Conservation (phyloP, 2,888 invertebrate species). For the Coleophora deauratella region DNA sequence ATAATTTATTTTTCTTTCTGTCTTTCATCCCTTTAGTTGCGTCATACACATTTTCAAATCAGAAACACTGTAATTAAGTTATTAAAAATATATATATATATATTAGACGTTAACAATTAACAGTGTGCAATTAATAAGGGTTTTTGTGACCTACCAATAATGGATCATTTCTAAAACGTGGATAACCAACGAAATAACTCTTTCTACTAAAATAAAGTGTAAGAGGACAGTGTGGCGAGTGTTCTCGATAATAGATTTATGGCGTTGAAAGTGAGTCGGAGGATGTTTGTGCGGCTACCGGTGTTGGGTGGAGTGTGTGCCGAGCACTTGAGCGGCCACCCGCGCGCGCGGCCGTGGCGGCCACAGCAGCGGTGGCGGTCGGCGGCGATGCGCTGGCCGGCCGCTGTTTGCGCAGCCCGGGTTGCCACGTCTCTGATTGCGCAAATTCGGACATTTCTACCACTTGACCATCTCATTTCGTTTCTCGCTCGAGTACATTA, state of each 20-base stretch:
- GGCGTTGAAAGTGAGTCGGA: conserved; percentile 48
- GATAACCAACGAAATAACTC: too few relatives aligned
- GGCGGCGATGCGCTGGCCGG: neutral
- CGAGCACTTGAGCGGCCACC: conserved; percentile 60
- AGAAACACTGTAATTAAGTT: too few relatives aligned
- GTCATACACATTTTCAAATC: too few relatives aligned
- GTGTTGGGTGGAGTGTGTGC: conserved; percentile 62
- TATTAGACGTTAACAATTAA: too few relatives aligned
- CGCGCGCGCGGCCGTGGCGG: conserved; percentile 25
- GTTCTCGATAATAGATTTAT: conserved; percentile 40
- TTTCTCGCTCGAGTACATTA: conserved; percentile 1
- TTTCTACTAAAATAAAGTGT: conserved; percentile 1
- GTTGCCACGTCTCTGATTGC: conserved; percentile 11
- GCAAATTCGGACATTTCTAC: conserved; percentile 17
- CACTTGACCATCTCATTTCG: conserved; percentile 21
- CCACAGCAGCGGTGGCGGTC: too few relatives aligned
- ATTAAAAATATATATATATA: too few relatives aligned
- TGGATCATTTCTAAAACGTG: too few relatives aligned
- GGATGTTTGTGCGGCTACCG: conserved; percentile 64
- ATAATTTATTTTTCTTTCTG: too few relatives aligned
- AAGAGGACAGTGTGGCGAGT: conserved; percentile 22
- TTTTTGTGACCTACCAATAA: too few relatives aligned
- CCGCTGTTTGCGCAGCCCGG: conserved; percentile 11
- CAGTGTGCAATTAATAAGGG: too few relatives aligned
- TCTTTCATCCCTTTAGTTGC: too few relatives aligned